Base-by-base conservation (phyloP, 2,797 vertebrate genomes). In the Ctenosaura bakeri region DNA sequence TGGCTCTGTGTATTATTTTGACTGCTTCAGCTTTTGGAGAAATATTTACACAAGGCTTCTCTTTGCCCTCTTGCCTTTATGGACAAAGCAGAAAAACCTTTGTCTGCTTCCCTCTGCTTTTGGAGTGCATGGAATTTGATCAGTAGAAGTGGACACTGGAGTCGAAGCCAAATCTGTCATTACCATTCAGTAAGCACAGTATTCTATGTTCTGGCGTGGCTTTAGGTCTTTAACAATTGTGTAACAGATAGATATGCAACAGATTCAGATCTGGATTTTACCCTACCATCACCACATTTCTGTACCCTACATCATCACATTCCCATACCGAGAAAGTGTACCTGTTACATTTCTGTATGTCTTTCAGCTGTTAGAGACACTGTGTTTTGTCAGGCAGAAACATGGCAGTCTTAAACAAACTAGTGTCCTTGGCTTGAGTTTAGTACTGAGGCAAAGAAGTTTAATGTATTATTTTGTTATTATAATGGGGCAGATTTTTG, bases 401-500 rank as follows among this genome's bases (percentile, higher is more conserved):
- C 29, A 59, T 10, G 52, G 24, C 7, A 54, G 35, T 64, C 46
- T 77, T 66, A 35, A 52, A 20, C 20, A 81, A 59, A 73, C 32
- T n/a, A 82, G 32, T 82, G 54, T 66, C 46, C 42, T 66, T 83
- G 71, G 50, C 26, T 90, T 80, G 29, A 85, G 18, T 46, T 35
- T 71, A 85, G 16, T 29, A 59, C 42, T 77, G 50, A 78, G 59
- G 35, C 50, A 78, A 87, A 87, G 26, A 38, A 18, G 24, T 69
- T 83, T 42, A 56, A 52, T 77, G 9, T n/a, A 74, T 69, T 87
- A 54, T 78, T 90, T 69, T 69, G 56, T 66, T 83, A 82, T 78
- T 87, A 54, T 83, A 87, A 66, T 69, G 32, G 7, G 18, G n/a
- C 20, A 42, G 35, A 78, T 35, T 52, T 89, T 82, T 64, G 89